Evolutionary conservation across 92 coral and sea anemone genomes (phyloP), one percentile per base, ranked within the genome.

Genomic region (Plumapathes pennacea): DNA sequence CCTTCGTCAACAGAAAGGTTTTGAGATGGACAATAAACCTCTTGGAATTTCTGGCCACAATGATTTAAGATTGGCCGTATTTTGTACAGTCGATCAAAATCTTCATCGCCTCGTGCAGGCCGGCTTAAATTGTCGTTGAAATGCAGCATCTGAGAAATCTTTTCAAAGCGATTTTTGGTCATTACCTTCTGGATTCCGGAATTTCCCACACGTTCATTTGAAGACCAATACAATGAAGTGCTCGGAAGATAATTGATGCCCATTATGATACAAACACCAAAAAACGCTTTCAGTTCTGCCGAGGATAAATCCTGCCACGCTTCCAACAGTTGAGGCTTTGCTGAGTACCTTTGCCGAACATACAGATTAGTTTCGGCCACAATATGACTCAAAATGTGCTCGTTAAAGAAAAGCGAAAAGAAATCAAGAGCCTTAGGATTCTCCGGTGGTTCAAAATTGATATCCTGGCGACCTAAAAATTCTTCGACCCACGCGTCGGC

Each of bases 121-220:
- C 25, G 31, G 3, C 9, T 18, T 4, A 37, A 50, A 3, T 32
- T 25, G 14, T 50, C 46, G 25, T 55, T 55, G 62, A 34, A 36
- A 11, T 55, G 62, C 21, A 55, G 24, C 10, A 55, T 34, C 10
- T 46, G 26, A 46, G 45, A 19, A 10, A 55, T 19, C 34, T 21
- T 18, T 55, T 55, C 42, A n/a, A 31, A 54, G 60, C 60, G 43
- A 54, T 54, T 62, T 55, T 55, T 55, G 46, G 62, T 55, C 62
- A 37, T 55, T 15, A 60, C 67, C 43, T 60, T 60, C 14, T 42
- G 43, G 21, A 55, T 55, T 1, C 62, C 62, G 2, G 19, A 7
- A 19, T 55, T 55, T 5, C 62, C 62, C 25, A 55, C 2, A 50
- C 5, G 23, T 33, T 28, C 45, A 21, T 55, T 26, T 10, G 29